These are phyloP conservation scores for Pseudorectes ferrugineus DNA, from an alignment of 2,113 vertebrate genomes.

Conservation along the genomic window DNA sequence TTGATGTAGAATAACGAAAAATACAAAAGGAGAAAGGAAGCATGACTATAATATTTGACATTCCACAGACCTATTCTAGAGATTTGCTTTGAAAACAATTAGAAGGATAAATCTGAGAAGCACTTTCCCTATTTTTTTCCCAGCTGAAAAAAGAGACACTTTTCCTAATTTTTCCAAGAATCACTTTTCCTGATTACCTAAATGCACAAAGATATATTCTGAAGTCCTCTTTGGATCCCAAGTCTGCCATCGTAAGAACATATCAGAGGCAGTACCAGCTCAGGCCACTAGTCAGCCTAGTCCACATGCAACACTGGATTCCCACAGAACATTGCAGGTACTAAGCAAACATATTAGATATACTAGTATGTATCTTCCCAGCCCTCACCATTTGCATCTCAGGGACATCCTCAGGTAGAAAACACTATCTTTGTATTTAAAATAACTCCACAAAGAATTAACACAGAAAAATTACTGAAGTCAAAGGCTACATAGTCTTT, in stretches of 20 bases:
- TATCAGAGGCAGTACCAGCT: background rate
- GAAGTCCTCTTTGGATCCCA: background rate
- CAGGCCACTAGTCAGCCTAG: background rate
- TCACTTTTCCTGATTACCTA: background rate
- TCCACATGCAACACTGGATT: rapidly evolving
- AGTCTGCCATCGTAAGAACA: rapidly evolving
- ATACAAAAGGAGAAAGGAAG: background rate
- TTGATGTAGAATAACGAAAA: background rate
- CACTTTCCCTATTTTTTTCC: background rate
- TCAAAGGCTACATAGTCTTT: background rate
- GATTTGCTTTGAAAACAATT: background rate
- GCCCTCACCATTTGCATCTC: background rate
- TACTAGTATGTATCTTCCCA: background rate
- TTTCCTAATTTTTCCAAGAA: background rate
- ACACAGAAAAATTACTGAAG: background rate
- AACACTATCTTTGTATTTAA: background rate
- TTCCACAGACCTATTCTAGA: background rate
- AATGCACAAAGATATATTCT: background rate
- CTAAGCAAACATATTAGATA: background rate
- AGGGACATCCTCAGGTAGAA: background rate
- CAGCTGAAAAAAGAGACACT: background rate
- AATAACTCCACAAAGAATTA: background rate
- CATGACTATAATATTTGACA: background rate
- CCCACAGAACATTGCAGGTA: background rate
- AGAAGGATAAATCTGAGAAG: background rate